Evolutionary conservation across 2,888 invertebrate species (phyloP).

Genomic region (Deilephila porcellus): DNA sequence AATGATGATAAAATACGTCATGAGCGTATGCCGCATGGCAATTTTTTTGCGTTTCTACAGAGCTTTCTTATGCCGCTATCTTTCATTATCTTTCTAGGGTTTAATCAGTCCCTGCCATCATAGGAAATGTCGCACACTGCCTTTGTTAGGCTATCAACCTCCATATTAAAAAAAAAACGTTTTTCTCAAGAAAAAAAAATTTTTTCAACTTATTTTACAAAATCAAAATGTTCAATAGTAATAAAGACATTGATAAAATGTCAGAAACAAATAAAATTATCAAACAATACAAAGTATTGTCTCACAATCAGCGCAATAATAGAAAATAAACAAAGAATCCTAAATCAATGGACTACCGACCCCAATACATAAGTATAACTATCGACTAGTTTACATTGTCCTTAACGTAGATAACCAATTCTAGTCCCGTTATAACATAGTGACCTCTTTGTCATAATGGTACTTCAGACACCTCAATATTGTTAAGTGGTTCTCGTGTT

Average conservation of each 20-base stretch:
- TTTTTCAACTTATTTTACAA: too few relatives aligned
- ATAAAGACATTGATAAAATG: too few relatives aligned
- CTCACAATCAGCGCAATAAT: not conserved
- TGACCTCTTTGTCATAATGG: slow-evolving; percentile 27
- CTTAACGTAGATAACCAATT: slow-evolving; percentile 17
- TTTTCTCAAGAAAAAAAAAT: too few relatives aligned
- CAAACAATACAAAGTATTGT: not conserved
- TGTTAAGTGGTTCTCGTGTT: not conserved
- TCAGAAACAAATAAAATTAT: too few relatives aligned
- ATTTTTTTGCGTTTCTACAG: too few relatives aligned
- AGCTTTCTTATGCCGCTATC: too few relatives aligned
- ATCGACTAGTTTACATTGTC: not conserved
- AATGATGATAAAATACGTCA: too few relatives aligned
- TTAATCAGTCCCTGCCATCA: too few relatives aligned
- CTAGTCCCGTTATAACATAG: slow-evolving; percentile 36
- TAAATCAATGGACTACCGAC: slow-evolving; percentile 4
- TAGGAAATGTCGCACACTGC: too few relatives aligned
- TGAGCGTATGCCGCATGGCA: too few relatives aligned
- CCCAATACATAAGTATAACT: slow-evolving; percentile 1
- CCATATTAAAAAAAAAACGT: not conserved
- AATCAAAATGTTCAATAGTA: too few relatives aligned
- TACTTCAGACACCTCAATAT: not conserved
- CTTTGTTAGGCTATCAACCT: not conserved
- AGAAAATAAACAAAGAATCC: not conserved
- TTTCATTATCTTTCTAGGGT: too few relatives aligned